phyloP scores from a whole-genome alignment of 2,797 vertebrate genomes.

The Anisognathus igniventris region DNA sequence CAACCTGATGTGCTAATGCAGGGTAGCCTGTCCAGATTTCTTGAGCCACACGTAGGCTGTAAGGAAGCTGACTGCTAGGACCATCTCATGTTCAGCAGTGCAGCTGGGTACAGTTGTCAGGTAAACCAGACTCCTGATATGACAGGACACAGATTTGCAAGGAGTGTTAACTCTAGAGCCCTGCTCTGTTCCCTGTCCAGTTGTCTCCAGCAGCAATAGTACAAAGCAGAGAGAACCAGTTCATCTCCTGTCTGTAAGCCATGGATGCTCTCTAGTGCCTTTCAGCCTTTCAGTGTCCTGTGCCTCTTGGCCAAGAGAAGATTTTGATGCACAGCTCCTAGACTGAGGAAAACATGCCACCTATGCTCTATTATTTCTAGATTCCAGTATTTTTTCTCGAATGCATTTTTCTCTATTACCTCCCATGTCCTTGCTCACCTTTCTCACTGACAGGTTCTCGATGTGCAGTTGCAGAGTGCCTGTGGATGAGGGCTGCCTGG shows the following conservation, averaged over 20 bases:
- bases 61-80: neutral
- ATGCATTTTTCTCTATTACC: neutral
- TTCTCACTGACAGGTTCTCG: constrained; percentile 79
- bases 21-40: neutral
- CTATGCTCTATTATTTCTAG: neutral
- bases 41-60: neutral
- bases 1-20: neutral
- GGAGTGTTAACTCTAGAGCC: neutral
- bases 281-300: neutral
- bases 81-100: neutral
- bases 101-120: neutral
- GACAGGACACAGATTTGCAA: neutral
- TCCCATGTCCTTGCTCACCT: constrained; percentile 71
- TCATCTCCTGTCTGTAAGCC: neutral
- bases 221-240: neutral
- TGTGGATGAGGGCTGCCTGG: neutral
- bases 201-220: neutral
- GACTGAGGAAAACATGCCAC: neutral
- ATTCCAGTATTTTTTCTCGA: neutral
- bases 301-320: neutral
- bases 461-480: constrained; percentile 77
- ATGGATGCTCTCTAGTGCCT: neutral
- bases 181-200: neutral
- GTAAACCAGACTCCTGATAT: neutral
- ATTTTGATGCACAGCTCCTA: neutral